Percentiles rank a stretch among this genome's conserved stretches.
Conservation (phyloP, 2,888 invertebrate genomes). For the Cecidostiba fungosa region DNA sequence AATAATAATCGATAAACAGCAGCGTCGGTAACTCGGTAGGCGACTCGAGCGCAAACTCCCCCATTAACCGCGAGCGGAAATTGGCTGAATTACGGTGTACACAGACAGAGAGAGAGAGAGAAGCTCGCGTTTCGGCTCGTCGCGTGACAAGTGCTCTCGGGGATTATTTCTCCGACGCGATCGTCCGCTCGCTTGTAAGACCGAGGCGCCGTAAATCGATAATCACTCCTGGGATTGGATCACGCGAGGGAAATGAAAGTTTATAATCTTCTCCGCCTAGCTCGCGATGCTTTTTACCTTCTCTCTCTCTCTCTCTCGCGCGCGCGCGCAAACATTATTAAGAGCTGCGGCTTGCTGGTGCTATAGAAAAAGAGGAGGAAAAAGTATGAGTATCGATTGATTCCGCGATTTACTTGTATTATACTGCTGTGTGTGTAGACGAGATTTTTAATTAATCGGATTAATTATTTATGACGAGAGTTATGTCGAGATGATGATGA, state of each 20-base stretch:
- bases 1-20: constrained; percentile 20
- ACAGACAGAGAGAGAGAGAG: not conserved
- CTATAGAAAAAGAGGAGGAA: not conserved
- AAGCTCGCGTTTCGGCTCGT: not conserved
- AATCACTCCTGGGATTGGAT: constrained; percentile 44
- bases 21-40: constrained; percentile 31
- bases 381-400: constrained; percentile 25
- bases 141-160: constrained; percentile 55
- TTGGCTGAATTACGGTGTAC: constrained; percentile 57
- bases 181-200: not conserved
- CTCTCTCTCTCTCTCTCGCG: not conserved
- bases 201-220: constrained; percentile 44
- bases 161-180: constrained; percentile 18
- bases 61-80: constrained; percentile 48
- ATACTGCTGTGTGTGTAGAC: not conserved
- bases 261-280: constrained; percentile 18
- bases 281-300: not conserved
- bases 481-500: not conserved
- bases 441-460: constrained; percentile 23
- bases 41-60: constrained; percentile 15
- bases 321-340: constrained; percentile 30
- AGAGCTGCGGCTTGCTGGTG: not conserved
- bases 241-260: constrained; percentile 41
- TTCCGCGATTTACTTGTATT: not conserved
- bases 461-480: constrained; percentile 30